Conservation (phyloP, 2,888 invertebrate genomes). For the Drosophila paracracens region DNA sequence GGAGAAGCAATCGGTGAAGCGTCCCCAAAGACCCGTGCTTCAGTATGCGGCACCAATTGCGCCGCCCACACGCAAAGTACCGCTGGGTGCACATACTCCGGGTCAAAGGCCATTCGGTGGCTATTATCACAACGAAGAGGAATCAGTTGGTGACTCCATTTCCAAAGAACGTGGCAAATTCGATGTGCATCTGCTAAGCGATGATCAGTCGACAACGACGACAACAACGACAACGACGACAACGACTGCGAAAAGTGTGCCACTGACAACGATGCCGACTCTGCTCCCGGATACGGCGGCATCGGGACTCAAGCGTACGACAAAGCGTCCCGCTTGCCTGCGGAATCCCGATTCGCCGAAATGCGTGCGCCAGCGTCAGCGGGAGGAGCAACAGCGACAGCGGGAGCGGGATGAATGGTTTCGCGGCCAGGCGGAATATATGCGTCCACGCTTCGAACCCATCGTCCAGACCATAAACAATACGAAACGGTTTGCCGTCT, state of each 20-base stretch:
- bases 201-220: constrained; percentile 58
- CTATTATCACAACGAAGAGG: constrained; percentile 79
- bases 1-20: constrained; percentile 66
- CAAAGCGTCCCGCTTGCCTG: constrained; percentile 81
- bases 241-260: constrained; percentile 43
- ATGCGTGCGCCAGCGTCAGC: constrained; percentile 82
- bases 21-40: constrained; percentile 74
- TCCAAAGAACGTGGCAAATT: constrained; percentile 73
- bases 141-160: constrained; percentile 50
- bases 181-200: constrained; percentile 82
- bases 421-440: constrained; percentile 80
- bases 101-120: constrained; percentile 71
- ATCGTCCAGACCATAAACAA: constrained; percentile 83
- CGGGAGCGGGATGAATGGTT: constrained; percentile 82
- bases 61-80: constrained; percentile 78
- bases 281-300: constrained; percentile 52
- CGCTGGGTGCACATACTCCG: constrained; percentile 58
- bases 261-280: constrained; percentile 49
- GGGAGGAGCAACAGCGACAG: constrained; percentile 82
- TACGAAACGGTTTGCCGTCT: constrained; percentile 82
- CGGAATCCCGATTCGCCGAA: constrained; percentile 83
- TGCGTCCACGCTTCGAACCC: constrained; percentile 80
- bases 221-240: constrained; percentile 53
- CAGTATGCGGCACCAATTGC: constrained; percentile 81
- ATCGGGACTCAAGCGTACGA: constrained; percentile 65